Conservation (phyloP, 2,888 invertebrate species). For the Marronus borbonicus region DNA sequence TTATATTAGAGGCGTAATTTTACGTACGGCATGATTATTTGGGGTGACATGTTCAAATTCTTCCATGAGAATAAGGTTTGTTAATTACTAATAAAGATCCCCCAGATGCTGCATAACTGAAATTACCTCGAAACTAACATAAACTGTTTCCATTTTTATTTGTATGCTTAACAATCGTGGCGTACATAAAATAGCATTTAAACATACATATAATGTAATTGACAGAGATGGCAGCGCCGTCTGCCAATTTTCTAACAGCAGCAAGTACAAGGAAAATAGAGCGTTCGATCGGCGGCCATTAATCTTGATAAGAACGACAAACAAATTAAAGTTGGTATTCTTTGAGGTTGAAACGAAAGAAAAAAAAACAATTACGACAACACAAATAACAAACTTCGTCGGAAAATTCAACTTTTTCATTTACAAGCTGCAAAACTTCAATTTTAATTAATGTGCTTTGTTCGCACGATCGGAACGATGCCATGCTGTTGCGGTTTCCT, state of each 20-base stretch:
- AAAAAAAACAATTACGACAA: constrained; percentile 31
- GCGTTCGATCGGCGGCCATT: not conserved
- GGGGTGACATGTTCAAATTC: too few species aligned
- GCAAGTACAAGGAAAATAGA: not conserved
- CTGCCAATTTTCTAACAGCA: constrained; percentile 8
- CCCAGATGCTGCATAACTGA: too few species aligned
- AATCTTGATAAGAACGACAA: constrained; percentile 34
- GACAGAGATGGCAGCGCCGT: not conserved
- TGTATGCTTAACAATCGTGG: not conserved
- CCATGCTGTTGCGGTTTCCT: constrained; percentile 17
- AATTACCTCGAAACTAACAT: too few species aligned
- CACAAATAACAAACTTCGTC: constrained; percentile 25
- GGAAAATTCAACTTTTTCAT: constrained; percentile 34
- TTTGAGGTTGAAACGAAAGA: constrained; percentile 22
- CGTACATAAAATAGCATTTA: constrained; percentile 18
- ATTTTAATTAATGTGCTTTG: constrained; percentile 43
- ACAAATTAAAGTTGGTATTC: constrained; percentile 38
- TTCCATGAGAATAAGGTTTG: too few species aligned
- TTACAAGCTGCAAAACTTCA: constrained; percentile 23
- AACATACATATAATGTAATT: constrained; percentile 5
- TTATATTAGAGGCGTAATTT: too few species aligned
- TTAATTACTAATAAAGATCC: too few species aligned
- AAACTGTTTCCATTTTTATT: too few species aligned
- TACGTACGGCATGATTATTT: too few species aligned
- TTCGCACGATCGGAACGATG: constrained; percentile 21